Conservation (phyloP, 2,888 invertebrate species). For the Drosophila hawaiiensis region DNA sequence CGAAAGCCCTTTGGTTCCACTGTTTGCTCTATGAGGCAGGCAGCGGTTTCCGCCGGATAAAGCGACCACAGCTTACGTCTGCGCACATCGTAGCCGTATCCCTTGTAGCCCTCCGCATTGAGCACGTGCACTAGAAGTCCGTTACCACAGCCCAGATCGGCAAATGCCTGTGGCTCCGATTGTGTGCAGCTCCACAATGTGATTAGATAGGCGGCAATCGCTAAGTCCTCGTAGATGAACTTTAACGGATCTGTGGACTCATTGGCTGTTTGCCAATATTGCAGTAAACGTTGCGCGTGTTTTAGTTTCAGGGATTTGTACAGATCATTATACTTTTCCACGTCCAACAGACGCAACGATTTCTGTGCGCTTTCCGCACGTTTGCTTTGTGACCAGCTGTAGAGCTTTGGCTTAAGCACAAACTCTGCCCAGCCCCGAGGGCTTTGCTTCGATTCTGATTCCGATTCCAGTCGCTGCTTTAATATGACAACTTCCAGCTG, state of each 20-base stretch:
- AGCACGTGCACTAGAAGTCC: conserved; percentile 96
- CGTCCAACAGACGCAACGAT: conserved; percentile 89
- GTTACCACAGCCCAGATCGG: conserved; percentile 99
- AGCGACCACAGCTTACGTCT: conserved; percentile 95
- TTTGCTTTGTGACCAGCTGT: conserved; percentile 71
- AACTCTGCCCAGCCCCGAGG: conserved; percentile 74
- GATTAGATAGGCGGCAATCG: conserved; percentile 95
- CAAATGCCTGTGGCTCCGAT: conserved; percentile 88
- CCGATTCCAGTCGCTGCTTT: conserved; percentile 6
- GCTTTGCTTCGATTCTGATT: conserved; percentile 13
- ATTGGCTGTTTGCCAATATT: conserved; percentile 95
- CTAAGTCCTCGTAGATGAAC: conserved; percentile 98
- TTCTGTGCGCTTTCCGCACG: conserved; percentile 24
- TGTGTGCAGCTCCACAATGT: conserved; percentile 90
- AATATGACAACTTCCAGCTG: conserved; percentile 42
- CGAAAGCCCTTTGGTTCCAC: conserved; percentile 86
- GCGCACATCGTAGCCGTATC: conserved; percentile 94
- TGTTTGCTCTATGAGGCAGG: conserved; percentile 85
- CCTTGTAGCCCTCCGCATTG: conserved; percentile 92
- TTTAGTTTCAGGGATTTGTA: conserved; percentile 92
- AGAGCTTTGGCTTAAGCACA: conserved; percentile 86
- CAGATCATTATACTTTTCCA: conserved; percentile 89
- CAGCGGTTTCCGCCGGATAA: conserved; percentile 88
- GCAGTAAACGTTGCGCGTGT: conserved; percentile 90
- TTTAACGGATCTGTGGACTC: conserved; percentile 97